Percentiles rank a stretch among this genome's conserved stretches.
Conservation (phyloP, 92 coral and sea anemone genomes). For the Palythoa heliodiscus region DNA sequence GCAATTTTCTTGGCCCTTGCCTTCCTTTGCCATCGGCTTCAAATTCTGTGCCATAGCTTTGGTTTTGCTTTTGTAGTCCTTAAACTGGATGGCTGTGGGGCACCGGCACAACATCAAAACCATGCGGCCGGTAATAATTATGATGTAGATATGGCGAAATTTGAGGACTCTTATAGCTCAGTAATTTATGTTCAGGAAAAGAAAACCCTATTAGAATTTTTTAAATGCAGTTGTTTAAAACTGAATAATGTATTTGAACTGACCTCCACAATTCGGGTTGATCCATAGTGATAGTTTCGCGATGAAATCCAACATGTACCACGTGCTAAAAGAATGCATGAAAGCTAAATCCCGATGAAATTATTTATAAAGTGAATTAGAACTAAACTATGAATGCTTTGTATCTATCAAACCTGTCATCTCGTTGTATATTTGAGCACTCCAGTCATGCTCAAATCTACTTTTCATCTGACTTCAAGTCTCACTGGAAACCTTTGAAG, state of each 20-base stretch:
- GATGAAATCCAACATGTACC: slow-evolving; percentile 32
- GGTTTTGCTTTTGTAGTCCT: slow-evolving; percentile 15
- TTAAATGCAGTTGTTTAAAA: slow-evolving; percentile 35
- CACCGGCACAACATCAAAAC: not conserved
- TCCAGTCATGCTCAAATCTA: slow-evolving; percentile 18
- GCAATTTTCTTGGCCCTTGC: slow-evolving; percentile 26
- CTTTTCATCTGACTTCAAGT: slow-evolving; percentile 15
- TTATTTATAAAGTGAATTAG: not conserved
- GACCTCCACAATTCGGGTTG: not conserved
- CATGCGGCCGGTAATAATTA: not conserved
- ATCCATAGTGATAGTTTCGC: slow-evolving; percentile 10
- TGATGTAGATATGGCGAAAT: not conserved
- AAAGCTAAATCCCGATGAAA: slow-evolving; percentile 29
- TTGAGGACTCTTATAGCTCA: slow-evolving; percentile 34
- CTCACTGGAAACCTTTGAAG: not conserved
- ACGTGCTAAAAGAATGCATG: slow-evolving; percentile 24
- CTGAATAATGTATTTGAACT: slow-evolving; percentile 24
- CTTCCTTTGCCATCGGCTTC: slow-evolving; percentile 30
- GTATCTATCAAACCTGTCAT: slow-evolving; percentile 38
- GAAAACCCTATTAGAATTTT: slow-evolving; percentile 39
- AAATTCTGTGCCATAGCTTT: slow-evolving; percentile 33
- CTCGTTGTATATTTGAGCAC: not conserved
- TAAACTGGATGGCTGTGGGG: not conserved
- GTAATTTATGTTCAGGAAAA: slow-evolving; percentile 38
- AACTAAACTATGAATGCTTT: not conserved